Conservation (phyloP, 2,888 invertebrate species). For the Latheticus oryzae region DNA sequence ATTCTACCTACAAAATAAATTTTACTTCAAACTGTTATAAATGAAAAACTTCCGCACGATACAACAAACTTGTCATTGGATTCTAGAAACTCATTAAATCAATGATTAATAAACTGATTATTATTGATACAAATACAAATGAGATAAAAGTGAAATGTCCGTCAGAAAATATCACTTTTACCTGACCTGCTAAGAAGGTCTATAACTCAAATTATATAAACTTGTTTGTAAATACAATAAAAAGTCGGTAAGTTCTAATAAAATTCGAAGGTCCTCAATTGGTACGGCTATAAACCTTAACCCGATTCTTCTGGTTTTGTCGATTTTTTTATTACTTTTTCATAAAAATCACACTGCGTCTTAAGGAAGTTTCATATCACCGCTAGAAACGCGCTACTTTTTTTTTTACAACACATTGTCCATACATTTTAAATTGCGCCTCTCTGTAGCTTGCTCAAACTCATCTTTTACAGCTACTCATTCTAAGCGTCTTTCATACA, state of each 20-base stretch:
- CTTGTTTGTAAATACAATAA: slow-evolving; percentile 26
- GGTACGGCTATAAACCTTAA: slow-evolving; percentile 14
- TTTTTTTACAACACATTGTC: slow-evolving; percentile 4
- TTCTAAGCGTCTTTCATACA: slow-evolving; percentile 18
- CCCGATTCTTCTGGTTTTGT: slow-evolving; percentile 12
- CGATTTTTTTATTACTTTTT: no score
- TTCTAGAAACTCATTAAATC: slow-evolving; percentile 21
- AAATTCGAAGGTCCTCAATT: slow-evolving; percentile 17
- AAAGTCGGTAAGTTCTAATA: slow-evolving; percentile 26
- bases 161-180: slow-evolving; percentile 38
- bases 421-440: slow-evolving; percentile 31
- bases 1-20: slow-evolving; percentile 24
- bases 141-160: slow-evolving; percentile 32
- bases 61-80: slow-evolving; percentile 1
- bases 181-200: slow-evolving; percentile 33
- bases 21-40: not conserved
- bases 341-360: no score
- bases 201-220: slow-evolving; percentile 31
- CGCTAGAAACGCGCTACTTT: not conserved
- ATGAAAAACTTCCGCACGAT: no score
- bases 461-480: slow-evolving; percentile 19
- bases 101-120: slow-evolving; percentile 15
- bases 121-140: slow-evolving; percentile 22
- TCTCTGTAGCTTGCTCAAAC: slow-evolving; percentile 26
- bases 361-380: slow-evolving; percentile 5